phyloP scores from a whole-genome alignment of 2,888 invertebrate genomes.

The Pseudococcus viburni region DNA sequence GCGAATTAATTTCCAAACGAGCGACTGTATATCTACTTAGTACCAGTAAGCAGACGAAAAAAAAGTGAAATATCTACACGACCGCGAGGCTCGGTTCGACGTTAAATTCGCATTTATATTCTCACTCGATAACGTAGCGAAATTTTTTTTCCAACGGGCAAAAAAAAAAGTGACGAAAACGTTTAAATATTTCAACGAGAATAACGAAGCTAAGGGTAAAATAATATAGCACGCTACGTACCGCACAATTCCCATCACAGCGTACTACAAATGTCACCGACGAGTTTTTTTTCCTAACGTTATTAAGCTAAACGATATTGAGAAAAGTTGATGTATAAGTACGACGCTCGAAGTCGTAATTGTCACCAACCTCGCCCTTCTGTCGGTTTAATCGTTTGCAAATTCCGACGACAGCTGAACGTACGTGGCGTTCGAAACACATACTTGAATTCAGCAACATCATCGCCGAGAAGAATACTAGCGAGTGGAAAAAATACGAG shows the following conservation, averaged over 20 bases:
- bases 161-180: slow-evolving; percentile 6
- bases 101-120: slow-evolving; percentile 44
- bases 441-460: too few species aligned
- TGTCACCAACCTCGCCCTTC: background rate
- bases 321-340: slow-evolving; percentile 19
- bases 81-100: background rate
- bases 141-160: background rate
- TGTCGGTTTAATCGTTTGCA: background rate
- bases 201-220: background rate
- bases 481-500: background rate
- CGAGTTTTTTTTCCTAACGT: background rate
- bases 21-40: background rate
- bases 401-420: background rate
- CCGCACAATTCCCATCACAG: background rate
- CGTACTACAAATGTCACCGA: background rate
- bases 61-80: background rate
- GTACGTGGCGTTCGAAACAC: too few species aligned
- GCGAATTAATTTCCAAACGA: slow-evolving; percentile 11
- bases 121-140: background rate
- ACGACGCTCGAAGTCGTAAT: background rate
- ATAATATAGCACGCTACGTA: background rate
- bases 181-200: slow-evolving; percentile 21
- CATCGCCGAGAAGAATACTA: background rate
- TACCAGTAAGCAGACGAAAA: background rate
- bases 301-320: slow-evolving; percentile 9